A percentile compares a stretch with the other conserved stretches of the same genome.
These are phyloP conservation scores for Macropus fuliginosus DNA, from an alignment of 2,797 vertebrate species.

Conservation along the genomic window DNA sequence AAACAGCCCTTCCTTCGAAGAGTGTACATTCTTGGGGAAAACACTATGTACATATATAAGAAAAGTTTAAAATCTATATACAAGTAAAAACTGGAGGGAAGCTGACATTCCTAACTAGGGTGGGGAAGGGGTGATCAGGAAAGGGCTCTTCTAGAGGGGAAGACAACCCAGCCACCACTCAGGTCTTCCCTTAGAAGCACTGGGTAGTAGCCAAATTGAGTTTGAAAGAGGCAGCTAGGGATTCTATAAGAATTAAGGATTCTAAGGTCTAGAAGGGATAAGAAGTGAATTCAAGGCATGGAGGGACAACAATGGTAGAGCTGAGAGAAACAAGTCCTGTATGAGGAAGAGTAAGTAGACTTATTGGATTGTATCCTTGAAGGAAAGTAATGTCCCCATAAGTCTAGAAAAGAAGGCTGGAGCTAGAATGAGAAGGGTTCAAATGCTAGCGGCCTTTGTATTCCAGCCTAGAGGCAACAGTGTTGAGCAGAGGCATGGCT, in stretches of 20 bases:
- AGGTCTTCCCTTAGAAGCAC: not conserved
- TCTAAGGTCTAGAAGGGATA: not conserved
- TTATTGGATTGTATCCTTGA: not conserved
- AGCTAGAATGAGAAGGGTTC: not conserved
- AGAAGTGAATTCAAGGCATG: not conserved
- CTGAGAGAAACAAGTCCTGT: not conserved
- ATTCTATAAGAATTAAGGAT: not conserved
- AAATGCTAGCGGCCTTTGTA: not conserved
- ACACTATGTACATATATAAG: not conserved
- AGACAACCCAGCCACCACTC: not conserved
- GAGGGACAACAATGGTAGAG: not conserved
- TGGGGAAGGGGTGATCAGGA: not conserved
- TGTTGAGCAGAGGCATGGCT: not conserved
- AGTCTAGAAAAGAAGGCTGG: not conserved
- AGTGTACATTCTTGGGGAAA: not conserved
- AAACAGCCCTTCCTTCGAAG: not conserved
- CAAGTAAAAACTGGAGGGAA: not conserved
- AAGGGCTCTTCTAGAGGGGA: not conserved
- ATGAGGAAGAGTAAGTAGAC: not conserved
- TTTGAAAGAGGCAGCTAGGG: not conserved
- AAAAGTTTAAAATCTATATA: not conserved
- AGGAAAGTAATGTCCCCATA: not conserved
- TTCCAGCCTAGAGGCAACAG: not conserved
- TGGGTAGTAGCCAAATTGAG: not conserved
- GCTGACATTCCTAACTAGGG: not conserved